These are phyloP conservation scores for Agonum fuliginosum DNA, from an alignment of 2,888 invertebrate species.

Conservation along the genomic window DNA sequence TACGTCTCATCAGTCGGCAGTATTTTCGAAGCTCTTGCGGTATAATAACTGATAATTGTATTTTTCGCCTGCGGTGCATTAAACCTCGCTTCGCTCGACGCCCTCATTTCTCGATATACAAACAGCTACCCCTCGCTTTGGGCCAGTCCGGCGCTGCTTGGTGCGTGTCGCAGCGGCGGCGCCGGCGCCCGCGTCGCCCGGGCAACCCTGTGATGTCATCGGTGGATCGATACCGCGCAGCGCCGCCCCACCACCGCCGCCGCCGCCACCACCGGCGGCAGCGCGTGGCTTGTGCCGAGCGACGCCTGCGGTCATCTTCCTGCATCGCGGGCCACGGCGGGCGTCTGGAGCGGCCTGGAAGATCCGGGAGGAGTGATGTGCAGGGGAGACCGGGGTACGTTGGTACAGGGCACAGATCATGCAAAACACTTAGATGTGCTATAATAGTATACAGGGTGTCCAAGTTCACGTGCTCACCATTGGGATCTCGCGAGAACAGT, in stretches of 20 bases:
- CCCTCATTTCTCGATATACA: too few species aligned
- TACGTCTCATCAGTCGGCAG: too few species aligned
- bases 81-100: too few species aligned
- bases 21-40: too few species aligned
- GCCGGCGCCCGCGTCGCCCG: slow-evolving; percentile 69
- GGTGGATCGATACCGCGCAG: slow-evolving; percentile 46
- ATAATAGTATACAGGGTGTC: too few species aligned
- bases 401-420: background rate
- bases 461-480: too few species aligned
- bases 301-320: background rate
- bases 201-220: slow-evolving; percentile 73
- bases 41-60: too few species aligned
- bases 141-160: background rate
- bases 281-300: too few species aligned
- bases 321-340: background rate
- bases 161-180: slow-evolving; percentile 68
- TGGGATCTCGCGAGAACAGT: too few species aligned
- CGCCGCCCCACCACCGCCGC: background rate
- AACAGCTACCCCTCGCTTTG: background rate
- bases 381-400: background rate
- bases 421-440: too few species aligned
- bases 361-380: background rate
- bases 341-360: background rate
- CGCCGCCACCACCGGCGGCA: slow-evolving; percentile 2
- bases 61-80: too few species aligned